A percentile compares a stretch with the other conserved stretches of the same genome.
Conservation (phyloP, 2,888 invertebrate genomes). For the Hermodice carunculata region DNA sequence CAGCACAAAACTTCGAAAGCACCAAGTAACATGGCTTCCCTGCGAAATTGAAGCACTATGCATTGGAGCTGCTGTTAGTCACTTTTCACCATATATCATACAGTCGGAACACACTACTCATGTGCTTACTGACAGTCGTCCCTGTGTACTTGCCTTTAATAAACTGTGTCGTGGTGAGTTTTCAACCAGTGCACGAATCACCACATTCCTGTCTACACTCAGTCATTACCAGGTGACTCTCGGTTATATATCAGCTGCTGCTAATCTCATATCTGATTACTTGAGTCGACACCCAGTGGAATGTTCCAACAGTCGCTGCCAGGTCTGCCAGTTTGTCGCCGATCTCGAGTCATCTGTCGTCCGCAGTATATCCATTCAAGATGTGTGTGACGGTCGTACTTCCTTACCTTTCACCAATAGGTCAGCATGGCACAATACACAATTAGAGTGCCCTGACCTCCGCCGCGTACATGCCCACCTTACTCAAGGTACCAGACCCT, state of each 20-base stretch:
- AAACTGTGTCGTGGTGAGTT: background rate
- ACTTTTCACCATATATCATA: background rate
- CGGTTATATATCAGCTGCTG: background rate
- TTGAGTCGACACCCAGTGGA: background rate
- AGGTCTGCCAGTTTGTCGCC: constrained; percentile 3
- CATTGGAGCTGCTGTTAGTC: background rate
- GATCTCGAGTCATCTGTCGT: background rate
- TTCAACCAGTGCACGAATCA: background rate
- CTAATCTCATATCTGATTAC: background rate
- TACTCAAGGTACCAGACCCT: background rate
- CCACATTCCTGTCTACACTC: background rate
- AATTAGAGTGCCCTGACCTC: background rate
- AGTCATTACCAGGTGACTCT: background rate
- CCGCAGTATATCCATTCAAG: background rate
- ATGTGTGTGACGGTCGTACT: background rate
- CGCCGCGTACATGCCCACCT: background rate
- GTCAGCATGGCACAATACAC: background rate
- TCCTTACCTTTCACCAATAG: background rate
- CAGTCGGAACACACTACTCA: background rate
- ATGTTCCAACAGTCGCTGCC: background rate
- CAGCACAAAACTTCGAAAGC: background rate
- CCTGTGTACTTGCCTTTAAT: background rate
- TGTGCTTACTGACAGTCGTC: background rate
- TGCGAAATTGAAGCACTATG: constrained; percentile 12
- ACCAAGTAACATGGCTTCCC: background rate